Conservation (phyloP, 2,113 vertebrate genomes). For the Hypanus sabinus region DNA sequence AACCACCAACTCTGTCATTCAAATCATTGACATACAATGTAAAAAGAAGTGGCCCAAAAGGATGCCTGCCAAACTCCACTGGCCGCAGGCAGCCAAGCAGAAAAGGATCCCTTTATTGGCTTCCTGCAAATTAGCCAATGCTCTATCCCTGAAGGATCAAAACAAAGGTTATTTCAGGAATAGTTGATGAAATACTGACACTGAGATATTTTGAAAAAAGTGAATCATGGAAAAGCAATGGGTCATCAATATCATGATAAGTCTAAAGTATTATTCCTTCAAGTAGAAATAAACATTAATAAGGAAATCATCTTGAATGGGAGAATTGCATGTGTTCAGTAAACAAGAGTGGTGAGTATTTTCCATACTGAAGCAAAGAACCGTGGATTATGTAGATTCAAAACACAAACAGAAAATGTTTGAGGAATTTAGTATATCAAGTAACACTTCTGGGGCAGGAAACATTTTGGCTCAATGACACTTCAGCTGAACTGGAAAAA, state of each 20-base stretch:
- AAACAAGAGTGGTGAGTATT: background rate
- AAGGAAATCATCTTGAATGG: background rate
- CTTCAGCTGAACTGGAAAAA: background rate
- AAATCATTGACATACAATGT: too few species aligned
- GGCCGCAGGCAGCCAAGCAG: too few species aligned
- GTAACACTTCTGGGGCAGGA: too few species aligned
- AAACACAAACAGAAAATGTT: background rate
- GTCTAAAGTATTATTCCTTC: background rate
- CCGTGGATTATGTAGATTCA: too few species aligned
- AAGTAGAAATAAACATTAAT: background rate
- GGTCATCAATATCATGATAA: background rate
- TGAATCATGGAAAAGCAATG: background rate
- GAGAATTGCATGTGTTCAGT: background rate
- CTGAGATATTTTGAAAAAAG: background rate
- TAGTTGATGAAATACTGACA: background rate
- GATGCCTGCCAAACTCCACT: too few species aligned
- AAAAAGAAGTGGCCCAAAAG: too few species aligned
- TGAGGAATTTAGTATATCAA: background rate
- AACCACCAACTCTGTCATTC: too few species aligned
- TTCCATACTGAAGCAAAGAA: too few species aligned
- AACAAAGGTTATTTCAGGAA: background rate
- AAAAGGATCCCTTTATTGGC: too few species aligned
- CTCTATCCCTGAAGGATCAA: too few species aligned
- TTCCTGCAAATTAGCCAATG: too few species aligned
- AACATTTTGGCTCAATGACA: too few species aligned